These are phyloP conservation scores for Galerucella nymphaeae DNA, from an alignment of 2,888 invertebrate species.

Conservation along the genomic window DNA sequence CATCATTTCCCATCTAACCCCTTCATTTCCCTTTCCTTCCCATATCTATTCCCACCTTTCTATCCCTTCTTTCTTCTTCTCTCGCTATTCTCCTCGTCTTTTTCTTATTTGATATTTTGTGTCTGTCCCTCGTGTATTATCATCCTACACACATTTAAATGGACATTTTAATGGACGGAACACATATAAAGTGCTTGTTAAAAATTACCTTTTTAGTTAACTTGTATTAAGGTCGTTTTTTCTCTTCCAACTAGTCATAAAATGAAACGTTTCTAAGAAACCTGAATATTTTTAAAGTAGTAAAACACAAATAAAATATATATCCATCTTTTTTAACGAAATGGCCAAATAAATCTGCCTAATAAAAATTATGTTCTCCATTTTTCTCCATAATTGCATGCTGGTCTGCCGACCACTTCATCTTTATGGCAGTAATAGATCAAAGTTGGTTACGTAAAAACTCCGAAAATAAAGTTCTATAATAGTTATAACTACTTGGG, in stretches of 20 bases:
- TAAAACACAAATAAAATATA: background rate
- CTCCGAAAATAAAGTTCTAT: constrained; percentile 14
- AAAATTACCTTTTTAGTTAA: background rate
- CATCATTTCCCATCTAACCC: too few relatives aligned
- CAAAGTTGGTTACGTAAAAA: constrained; percentile 19
- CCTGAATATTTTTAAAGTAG: background rate
- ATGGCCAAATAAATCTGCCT: background rate
- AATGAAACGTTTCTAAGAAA: background rate
- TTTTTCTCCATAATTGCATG: constrained; percentile 3
- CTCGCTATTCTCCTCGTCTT: too few relatives aligned
- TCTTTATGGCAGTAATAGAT: constrained; percentile 11
- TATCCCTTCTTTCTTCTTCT: too few relatives aligned
- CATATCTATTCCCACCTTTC: too few relatives aligned
- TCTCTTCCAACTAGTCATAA: background rate
- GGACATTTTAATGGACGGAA: background rate
- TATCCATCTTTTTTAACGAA: constrained; percentile 1
- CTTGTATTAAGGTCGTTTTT: background rate
- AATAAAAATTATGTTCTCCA: constrained; percentile 7
- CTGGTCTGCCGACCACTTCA: background rate
- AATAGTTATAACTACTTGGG: constrained; percentile 7
- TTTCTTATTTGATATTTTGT: too few relatives aligned
- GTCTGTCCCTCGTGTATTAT: background rate
- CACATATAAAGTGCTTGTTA: background rate
- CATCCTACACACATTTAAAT: background rate
- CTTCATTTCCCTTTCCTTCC: too few relatives aligned